Percentiles rank a stretch among this genome's conserved stretches.
Evolutionary conservation across 2,888 invertebrate species (phyloP).

Genomic region (Lysandra coridon): DNA sequence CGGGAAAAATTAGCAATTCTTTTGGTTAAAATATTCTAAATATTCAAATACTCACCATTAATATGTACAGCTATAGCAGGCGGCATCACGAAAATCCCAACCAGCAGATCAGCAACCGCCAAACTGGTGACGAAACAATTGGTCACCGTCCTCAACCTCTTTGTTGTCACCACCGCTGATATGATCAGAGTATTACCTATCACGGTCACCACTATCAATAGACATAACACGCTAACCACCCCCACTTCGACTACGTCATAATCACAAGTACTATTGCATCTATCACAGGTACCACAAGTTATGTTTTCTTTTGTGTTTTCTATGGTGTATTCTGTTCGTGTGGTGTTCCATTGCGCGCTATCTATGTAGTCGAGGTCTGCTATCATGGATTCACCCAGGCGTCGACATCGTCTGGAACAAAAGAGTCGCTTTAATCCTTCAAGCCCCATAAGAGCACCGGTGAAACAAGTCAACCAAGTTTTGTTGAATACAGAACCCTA

Average conservation of each 20-base stretch:
- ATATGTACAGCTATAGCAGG: slow-evolving; percentile 95
- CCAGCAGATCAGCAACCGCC: slow-evolving; percentile 95
- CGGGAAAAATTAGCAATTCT: too few relatives aligned
- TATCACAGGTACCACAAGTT: slow-evolving; percentile 39
- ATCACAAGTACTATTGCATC: slow-evolving; percentile 30
- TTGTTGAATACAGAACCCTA: too few relatives aligned
- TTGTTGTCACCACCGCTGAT: slow-evolving; percentile 91
- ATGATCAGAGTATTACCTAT: slow-evolving; percentile 95
- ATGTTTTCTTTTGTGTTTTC: slow-evolving; percentile 60
- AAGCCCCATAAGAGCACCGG: too few relatives aligned
- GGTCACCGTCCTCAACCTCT: slow-evolving; percentile 93
- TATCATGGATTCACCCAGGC: slow-evolving; percentile 59
- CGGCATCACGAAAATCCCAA: slow-evolving; percentile 97
- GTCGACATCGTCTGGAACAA: slow-evolving; percentile 45
- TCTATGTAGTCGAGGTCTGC: slow-evolving; percentile 52
- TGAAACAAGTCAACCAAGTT: too few relatives aligned
- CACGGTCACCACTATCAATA: slow-evolving; percentile 86
- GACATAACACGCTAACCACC: slow-evolving; percentile 82
- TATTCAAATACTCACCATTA: slow-evolving; percentile 82
- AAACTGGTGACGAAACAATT: slow-evolving; percentile 97
- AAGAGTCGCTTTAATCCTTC: neutral
- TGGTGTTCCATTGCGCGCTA: slow-evolving; percentile 63
- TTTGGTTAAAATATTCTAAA: too few relatives aligned
- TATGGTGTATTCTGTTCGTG: slow-evolving; percentile 52
- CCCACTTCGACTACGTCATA: slow-evolving; percentile 78